Conservation (phyloP, 2,888 invertebrate genomes). For the Phyto melanocephala region DNA sequence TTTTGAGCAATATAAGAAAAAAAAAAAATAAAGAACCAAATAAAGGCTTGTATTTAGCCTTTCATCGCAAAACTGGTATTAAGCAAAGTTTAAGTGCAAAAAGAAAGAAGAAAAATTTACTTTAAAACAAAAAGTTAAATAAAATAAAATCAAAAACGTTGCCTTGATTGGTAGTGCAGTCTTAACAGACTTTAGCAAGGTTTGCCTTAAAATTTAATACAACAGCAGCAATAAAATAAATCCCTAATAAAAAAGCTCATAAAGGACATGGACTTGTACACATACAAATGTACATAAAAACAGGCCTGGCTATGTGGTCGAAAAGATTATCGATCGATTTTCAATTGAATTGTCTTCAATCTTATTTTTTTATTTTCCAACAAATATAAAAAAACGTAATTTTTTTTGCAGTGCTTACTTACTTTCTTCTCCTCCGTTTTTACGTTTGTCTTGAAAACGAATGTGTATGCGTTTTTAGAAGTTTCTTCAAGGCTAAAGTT, state of each 20-base stretch:
- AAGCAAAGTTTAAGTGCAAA: neutral
- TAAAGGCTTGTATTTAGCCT: slow-evolving; percentile 49
- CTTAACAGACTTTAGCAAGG: neutral
- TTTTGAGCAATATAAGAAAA: slow-evolving; percentile 41
- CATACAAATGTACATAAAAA: neutral
- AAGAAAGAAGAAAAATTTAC: neutral
- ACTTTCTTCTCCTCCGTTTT: neutral
- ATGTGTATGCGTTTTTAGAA: neutral
- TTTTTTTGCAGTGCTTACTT: slow-evolving; percentile 37
- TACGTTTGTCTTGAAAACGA: neutral
- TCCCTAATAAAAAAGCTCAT: neutral
- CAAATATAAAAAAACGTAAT: neutral
- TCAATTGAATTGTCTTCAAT: slow-evolving; percentile 69
- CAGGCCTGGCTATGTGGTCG: slow-evolving; percentile 62
- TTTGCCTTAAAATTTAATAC: slow-evolving; percentile 30
- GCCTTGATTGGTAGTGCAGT: neutral
- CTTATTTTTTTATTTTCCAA: slow-evolving; percentile 45
- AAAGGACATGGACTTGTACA: neutral
- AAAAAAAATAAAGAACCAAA: slow-evolving; percentile 21
- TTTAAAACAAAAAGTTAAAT: slow-evolving; percentile 24
- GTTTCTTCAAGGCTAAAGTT: slow-evolving; percentile 56
- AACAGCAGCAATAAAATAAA: neutral
- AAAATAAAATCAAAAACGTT: neutral
- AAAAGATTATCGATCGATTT: slow-evolving; percentile 69
- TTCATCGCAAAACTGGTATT: slow-evolving; percentile 12